Base-by-base conservation (phyloP, 2,797 vertebrate species). In the Acanthis flammea region DNA sequence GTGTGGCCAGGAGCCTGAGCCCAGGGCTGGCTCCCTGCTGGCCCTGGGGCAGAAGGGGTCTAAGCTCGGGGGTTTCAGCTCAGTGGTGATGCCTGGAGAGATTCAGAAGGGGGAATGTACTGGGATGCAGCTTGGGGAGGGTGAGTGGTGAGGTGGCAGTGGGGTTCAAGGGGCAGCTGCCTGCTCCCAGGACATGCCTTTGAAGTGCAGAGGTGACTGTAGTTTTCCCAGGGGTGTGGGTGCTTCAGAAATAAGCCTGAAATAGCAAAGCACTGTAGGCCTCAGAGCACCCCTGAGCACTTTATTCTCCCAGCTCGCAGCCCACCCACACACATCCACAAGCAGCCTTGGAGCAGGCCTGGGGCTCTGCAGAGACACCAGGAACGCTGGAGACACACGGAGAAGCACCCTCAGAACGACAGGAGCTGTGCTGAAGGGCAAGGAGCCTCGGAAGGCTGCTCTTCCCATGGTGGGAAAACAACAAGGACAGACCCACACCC, bases 281-380 rank as follows among this genome's bases (percentile, higher is more conserved):
- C 57, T 93, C 23, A 9, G 31, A 72, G n/a, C 35, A 90, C 42
- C 31, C 86, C 73, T 15, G 42, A 92, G 50, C 30, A 75, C 48
- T 96, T 96, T 95, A 96, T 94, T 96, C 41, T 67, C 61, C 83
- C 33, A 86, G 39, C 61, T 55, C 16, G 4, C 53, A 66, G 55
- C 51, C 31, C 50, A 72, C 21, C 21, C 24, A n/a, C 14, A 8
- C 35, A 25, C 16, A 35, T 15, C 41, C 48, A 47, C 14, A 45
- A 11, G 19, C 17, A 60, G 45, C 19, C 42, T 31, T 27, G 53
- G 31, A 55, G 53, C 53, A 55, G 31, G 9, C 53, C 14, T 24
- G 28, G 23, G 18, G 42, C 42, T 57, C n/a, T 67, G 30, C 68
- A 48, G 14, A 18, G 19, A 62, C 24, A 54, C 31, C 76, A 83